Evolutionary conservation across 1,140 invertebrate genomes (phyloP), one percentile per base, ranked within the genome.

Genomic region (Drosophila quadrilineata): DNA sequence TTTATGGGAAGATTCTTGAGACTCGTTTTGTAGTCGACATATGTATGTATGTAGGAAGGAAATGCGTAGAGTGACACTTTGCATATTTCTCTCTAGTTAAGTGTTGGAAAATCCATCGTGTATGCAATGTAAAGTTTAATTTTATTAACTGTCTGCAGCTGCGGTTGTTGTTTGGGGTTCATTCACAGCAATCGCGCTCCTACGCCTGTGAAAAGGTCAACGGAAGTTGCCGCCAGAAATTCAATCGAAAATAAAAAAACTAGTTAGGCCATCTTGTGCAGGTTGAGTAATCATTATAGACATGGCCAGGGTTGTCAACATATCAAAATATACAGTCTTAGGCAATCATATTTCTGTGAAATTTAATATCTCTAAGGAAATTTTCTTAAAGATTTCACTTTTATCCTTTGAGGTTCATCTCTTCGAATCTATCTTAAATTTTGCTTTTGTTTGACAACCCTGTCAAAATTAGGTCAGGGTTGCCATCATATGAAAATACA

Each of bases 161-260:
- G n/a, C n/a, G n/a, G n/a, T n/a, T n/a, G n/a, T n/a, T n/a, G n/a
- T n/a, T n/a, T 52, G 3, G 31, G 53, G 48, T 68, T 63, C 49
- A 19, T 54, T 54, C 38, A 53, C 57, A 26, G 31, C 21, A 43
- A 35, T 17, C 38, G 40, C 31, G 46, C 58, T 67, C 48, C 41
- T 54, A 24, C 22, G n/a, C n/a, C n/a, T n/a, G n/a, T n/a, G n/a
- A n/a, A 53, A 41, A 67, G 64, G 64, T 67, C 57, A 62, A 62
- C 36, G 58, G 49, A 46, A 45, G 46, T 28, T 26, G 14, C n/a
- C n/a, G n/a, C n/a, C n/a, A n/a, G n/a, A n/a, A n/a, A n/a, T n/a
- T n/a, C n/a, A n/a, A n/a, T n/a, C n/a, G n/a, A n/a, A 38, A 48
- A 6, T 22, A 6, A 29, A 31, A 21, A n/a, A 59, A 52, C 56